These are phyloP conservation scores for Lemur catta DNA, from an alignment of 2,797 vertebrate species.

Conservation along the genomic window DNA sequence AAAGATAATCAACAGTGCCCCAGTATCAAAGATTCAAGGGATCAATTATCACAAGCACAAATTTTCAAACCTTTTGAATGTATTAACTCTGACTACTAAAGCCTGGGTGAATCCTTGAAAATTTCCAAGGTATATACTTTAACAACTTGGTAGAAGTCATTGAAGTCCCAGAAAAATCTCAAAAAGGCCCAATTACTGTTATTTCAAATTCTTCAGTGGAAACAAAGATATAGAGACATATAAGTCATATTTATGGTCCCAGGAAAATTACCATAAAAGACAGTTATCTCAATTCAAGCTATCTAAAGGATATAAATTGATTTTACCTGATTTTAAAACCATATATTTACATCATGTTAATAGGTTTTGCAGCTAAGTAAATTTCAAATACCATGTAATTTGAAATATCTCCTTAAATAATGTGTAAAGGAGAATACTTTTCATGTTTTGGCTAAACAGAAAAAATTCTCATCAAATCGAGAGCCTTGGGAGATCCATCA, in stretches of 20 bases:
- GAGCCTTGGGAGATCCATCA: not conserved
- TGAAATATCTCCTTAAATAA: constrained; percentile 21
- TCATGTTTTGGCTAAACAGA: constrained; percentile 1
- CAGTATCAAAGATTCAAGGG: not conserved
- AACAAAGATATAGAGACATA: not conserved
- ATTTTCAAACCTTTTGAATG: not conserved
- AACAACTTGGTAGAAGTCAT: not conserved
- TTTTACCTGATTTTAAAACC: constrained; percentile 7
- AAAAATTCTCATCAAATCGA: not conserved
- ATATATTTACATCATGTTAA: not conserved
- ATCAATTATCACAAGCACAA: not conserved
- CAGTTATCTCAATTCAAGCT: not conserved
- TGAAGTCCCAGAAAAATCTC: not conserved
- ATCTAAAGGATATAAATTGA: not conserved
- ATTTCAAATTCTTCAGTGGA: not conserved
- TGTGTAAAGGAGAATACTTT: not conserved
- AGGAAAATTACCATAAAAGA: constrained; percentile 4
- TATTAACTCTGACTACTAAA: not conserved
- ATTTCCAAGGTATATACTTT: not conserved
- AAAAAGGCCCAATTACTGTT: not conserved
- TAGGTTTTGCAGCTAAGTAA: not conserved
- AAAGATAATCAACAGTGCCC: not conserved
- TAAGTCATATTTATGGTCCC: not conserved
- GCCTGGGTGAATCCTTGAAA: not conserved
- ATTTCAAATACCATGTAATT: not conserved